Percentiles rank a stretch among this genome's conserved stretches.
These are phyloP conservation scores for Lysiphlebus fabarum DNA, from an alignment of 1,140 invertebrate genomes.

Conservation along the genomic window DNA sequence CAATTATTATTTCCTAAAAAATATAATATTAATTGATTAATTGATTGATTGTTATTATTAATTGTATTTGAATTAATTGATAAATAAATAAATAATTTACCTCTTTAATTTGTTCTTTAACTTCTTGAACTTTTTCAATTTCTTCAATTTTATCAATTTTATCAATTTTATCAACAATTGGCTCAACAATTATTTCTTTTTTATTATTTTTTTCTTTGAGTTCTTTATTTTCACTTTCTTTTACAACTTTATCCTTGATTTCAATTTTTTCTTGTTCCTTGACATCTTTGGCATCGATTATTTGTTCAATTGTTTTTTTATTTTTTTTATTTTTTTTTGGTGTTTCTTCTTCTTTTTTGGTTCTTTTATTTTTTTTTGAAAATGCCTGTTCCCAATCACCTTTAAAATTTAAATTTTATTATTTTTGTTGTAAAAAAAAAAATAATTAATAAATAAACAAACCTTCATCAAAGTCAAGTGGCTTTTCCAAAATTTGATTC, in stretches of 20 bases:
- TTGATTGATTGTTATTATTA: background rate
- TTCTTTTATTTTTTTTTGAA: slow-evolving; percentile 66
- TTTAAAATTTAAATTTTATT: slow-evolving; percentile 35
- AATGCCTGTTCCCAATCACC: slow-evolving; percentile 70
- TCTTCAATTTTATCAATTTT: slow-evolving; percentile 34
- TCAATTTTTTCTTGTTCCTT: slow-evolving; percentile 52
- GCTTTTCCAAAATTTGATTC: slow-evolving; percentile 62
- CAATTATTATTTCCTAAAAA: slow-evolving; percentile 34
- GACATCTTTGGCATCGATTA: slow-evolving; percentile 38
- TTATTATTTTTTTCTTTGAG: slow-evolving; percentile 50
- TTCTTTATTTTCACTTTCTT: slow-evolving; percentile 57
- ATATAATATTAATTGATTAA: slow-evolving; percentile 8
- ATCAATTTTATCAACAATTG: slow-evolving; percentile 35
- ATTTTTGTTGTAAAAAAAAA: slow-evolving; percentile 2
- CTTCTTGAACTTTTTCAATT: slow-evolving; percentile 46
- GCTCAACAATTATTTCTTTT: slow-evolving; percentile 45
- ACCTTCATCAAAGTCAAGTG: slow-evolving; percentile 70
- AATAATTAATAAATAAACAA: slow-evolving; percentile 16
- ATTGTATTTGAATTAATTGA: too few species aligned
- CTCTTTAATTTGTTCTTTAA: slow-evolving; percentile 41
- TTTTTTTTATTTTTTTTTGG: slow-evolving; percentile 55
- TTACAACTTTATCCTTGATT: slow-evolving; percentile 55
- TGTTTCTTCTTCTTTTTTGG: slow-evolving; percentile 57
- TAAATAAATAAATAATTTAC: slow-evolving; percentile 25
- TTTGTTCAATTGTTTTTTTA: slow-evolving; percentile 44